Evolutionary conservation across 2,888 invertebrate species (phyloP).

Genomic region (Poecilobothrus nobilitatus): DNA sequence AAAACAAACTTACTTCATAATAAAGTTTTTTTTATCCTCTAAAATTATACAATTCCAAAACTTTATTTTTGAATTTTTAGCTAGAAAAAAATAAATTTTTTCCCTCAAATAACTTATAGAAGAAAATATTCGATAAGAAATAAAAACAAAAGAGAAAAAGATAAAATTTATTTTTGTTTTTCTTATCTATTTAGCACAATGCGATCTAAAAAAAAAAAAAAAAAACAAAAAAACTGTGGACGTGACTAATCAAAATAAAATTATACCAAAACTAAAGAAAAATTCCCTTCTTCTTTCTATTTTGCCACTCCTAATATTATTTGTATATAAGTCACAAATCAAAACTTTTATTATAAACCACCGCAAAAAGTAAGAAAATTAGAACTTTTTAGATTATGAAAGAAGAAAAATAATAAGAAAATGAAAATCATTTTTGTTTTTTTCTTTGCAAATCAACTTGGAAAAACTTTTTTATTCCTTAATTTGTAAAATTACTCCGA

Average conservation of each 20-base stretch:
- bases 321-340: background rate
- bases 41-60: no score
- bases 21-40: no score
- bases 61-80: no score
- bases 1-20: no score
- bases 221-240: background rate
- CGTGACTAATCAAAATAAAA: slow-evolving; percentile 3
- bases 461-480: slow-evolving; percentile 5
- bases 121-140: no score
- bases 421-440: background rate
- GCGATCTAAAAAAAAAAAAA: background rate
- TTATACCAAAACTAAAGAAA: no score
- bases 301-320: background rate
- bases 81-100: no score
- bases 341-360: background rate
- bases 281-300: background rate
- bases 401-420: background rate
- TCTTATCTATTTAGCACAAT: slow-evolving; percentile 2
- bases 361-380: background rate
- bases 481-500: slow-evolving; percentile 3
- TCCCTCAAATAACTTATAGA: no score
- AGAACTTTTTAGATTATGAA: background rate
- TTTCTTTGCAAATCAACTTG: slow-evolving; percentile 4
- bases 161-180: background rate
- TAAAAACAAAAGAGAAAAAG: no score